Evolutionary conservation across 2,888 invertebrate species (phyloP).

Genomic region (Galerucella nymphaeae): DNA sequence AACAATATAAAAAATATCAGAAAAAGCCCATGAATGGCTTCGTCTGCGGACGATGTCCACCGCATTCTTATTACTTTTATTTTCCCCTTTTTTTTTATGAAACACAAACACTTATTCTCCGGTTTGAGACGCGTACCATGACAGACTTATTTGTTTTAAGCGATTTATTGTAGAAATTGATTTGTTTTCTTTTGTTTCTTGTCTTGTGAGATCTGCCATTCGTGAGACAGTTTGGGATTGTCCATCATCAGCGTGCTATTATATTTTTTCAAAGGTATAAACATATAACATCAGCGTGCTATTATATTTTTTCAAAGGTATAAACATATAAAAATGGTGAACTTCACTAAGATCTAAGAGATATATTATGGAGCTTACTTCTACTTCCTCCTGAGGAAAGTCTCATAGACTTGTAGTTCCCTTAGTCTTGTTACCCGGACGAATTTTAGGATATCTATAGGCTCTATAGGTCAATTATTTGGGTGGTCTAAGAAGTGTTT

Average conservation of each 20-base stretch:
- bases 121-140: slow-evolving; percentile 32
- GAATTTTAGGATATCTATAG: too few relatives aligned
- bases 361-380: too few relatives aligned
- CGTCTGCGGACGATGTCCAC: slow-evolving; percentile 45
- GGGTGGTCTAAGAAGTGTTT: too few relatives aligned
- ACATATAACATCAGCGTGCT: background rate
- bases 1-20: slow-evolving; percentile 39
- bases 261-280: background rate
- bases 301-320: background rate
- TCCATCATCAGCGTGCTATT: background rate
- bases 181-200: slow-evolving; percentile 45
- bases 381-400: too few relatives aligned
- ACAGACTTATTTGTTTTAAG: slow-evolving; percentile 42
- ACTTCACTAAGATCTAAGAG: too few relatives aligned
- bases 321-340: background rate
- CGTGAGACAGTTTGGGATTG: slow-evolving; percentile 11
- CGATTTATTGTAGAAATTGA: slow-evolving; percentile 44
- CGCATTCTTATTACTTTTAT: slow-evolving; percentile 37
- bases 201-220: slow-evolving; percentile 24
- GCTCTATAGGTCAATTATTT: too few relatives aligned
- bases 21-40: slow-evolving; percentile 38
- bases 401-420: too few relatives aligned
- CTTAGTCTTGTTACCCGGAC: too few relatives aligned
- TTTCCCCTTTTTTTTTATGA: slow-evolving; percentile 36
- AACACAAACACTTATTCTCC: slow-evolving; percentile 27